Evolutionary conservation across 1,140 invertebrate genomes (phyloP).

Genomic region (Drosophila hydei): DNA sequence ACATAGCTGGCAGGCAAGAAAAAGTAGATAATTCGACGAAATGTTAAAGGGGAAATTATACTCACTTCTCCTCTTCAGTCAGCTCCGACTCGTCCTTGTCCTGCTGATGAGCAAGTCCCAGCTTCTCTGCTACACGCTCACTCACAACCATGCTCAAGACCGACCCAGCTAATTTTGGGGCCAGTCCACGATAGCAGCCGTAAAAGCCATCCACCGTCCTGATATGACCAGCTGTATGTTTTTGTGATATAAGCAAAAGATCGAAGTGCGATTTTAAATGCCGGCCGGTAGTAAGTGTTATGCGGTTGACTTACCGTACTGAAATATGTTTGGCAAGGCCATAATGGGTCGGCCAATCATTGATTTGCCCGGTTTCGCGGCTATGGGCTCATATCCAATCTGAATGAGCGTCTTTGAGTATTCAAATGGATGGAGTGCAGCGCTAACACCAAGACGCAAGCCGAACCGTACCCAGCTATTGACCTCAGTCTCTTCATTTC

Average conservation of each 20-base stretch:
- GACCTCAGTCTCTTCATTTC: constrained; percentile 60
- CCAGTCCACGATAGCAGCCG: constrained; percentile 92
- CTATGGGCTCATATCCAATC: constrained; percentile 94
- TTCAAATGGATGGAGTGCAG: constrained; percentile 88
- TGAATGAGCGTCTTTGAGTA: constrained; percentile 93
- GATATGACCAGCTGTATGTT: constrained; percentile 86
- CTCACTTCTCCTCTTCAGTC: constrained; percentile 84
- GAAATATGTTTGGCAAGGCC: constrained; percentile 93
- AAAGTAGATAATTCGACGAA: background rate
- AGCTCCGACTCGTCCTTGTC: constrained; percentile 78
- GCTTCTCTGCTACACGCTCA: constrained; percentile 85
- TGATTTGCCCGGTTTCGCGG: constrained; percentile 89
- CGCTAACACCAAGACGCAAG: constrained; percentile 72
- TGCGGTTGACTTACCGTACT: constrained; percentile 88
- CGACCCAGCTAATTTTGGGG: constrained; percentile 90
- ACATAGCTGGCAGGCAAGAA: constrained; percentile 77
- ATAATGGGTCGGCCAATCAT: constrained; percentile 91
- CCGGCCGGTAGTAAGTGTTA: background rate
- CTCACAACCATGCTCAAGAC: constrained; percentile 86
- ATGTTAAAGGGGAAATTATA: constrained; percentile 13
- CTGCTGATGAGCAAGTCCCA: constrained; percentile 74
- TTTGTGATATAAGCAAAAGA: constrained; percentile 2
- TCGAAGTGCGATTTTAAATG: constrained; percentile 25
- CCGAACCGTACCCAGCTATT: constrained; percentile 81
- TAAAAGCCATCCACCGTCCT: constrained; percentile 91